Base-by-base conservation (phyloP, 2,113 vertebrate species). In the Anolis sagrei region DNA sequence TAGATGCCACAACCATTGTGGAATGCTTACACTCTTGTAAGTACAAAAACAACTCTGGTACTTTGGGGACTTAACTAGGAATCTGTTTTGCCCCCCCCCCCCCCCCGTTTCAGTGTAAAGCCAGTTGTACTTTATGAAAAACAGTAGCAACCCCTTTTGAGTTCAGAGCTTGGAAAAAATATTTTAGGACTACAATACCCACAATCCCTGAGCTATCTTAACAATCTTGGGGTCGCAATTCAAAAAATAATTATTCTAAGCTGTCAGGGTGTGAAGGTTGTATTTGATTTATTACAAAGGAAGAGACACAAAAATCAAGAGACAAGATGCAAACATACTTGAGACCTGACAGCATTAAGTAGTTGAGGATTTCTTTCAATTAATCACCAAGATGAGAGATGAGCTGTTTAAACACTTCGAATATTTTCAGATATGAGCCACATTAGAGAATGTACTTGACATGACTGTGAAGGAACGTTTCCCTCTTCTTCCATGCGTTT, bases 11-110 rank as follows among this genome's bases (percentile, higher is more conserved):
- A 1, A 98, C 98, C 93, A 98, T 99, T 36, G 98, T 98, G 89
- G 98, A 99, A 95, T 99, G 98, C 49, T 95, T 99, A 94, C 98
- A 99, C 96, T 98, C 98, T 88, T 99, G 98, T 99, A 96, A 98
- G 98, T 96, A 32, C 61, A 14, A 84, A 74, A 64, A n/a, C 39
- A 36, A 32, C 34, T 27, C 21, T 66, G n/a, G n/a, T 64, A 19
- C 2, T 32, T n/a, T 39, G 44, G 16, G 64, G 39, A 29, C 5
- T 80, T 86, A 18, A 51, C 2, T 25, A 29, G 23, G 36, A 51
- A n/a, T 49, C 23, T 4, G 3, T 58, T 13, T 58, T 32, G 5
- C 44, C 25, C 39, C 11, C 62, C 27, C 23, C 19, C 44, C 51
- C 27, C 19, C n/a, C n/a, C n/a, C n/a, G 48, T 10, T 27, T 79